These are phyloP conservation scores for Bradypodion ventrale DNA, from an alignment of 2,797 vertebrate species.

Conservation along the genomic window DNA sequence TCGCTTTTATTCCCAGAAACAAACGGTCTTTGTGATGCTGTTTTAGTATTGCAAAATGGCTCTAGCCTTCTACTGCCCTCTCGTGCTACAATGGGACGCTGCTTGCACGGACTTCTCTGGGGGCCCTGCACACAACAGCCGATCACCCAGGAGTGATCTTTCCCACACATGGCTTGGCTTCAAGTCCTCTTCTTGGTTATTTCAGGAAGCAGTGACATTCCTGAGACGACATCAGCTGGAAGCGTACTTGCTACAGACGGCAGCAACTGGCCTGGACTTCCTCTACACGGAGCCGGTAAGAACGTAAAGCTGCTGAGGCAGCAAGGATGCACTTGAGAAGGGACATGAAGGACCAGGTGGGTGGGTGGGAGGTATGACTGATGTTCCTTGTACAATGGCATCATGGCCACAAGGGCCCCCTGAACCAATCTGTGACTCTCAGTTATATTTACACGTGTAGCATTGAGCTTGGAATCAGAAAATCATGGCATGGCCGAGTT, in stretches of 20 bases:
- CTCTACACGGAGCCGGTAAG: slow-evolving; percentile 87
- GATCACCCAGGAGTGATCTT: too few species aligned
- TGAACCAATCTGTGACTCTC: too few species aligned
- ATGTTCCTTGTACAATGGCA: too few species aligned
- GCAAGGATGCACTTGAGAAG: neutral
- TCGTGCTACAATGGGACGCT: too few species aligned
- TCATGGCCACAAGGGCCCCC: too few species aligned
- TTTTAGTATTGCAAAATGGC: neutral
- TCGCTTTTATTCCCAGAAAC: too few species aligned
- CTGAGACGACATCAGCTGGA: slow-evolving; percentile 87
- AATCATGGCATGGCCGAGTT: too few species aligned
- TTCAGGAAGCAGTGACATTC: slow-evolving; percentile 82
- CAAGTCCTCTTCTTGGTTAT: neutral
- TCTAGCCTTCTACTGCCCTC: neutral
- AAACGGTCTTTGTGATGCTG: neutral
- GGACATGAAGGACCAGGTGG: neutral
- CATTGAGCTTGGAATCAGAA: neutral
- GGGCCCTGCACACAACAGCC: neutral
- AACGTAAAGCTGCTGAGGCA: neutral
- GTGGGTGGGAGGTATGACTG: too few species aligned
- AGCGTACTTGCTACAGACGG: slow-evolving; percentile 84
- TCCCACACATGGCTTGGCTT: neutral
- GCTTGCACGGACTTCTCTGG: too few species aligned
- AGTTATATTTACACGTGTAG: too few species aligned
- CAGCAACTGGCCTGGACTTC: slow-evolving; percentile 83